These are phyloP conservation scores for Enteromius trimaculatus DNA, from an alignment of 2,797 vertebrate genomes.

Conservation along the genomic window DNA sequence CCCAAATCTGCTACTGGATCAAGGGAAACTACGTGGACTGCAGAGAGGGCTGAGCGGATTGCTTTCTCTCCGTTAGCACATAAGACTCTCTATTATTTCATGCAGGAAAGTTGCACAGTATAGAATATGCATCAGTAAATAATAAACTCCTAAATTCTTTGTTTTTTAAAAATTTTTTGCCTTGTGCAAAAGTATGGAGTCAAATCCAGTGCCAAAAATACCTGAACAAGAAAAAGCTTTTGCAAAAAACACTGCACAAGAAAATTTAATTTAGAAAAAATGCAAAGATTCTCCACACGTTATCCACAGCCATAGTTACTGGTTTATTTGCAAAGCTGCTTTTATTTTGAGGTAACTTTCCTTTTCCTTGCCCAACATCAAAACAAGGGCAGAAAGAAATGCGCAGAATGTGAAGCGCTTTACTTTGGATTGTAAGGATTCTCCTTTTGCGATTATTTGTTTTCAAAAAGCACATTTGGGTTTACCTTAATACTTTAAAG, in stretches of 20 bases:
- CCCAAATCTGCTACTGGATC: constrained; percentile 99
- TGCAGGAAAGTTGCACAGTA: background rate
- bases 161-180: background rate
- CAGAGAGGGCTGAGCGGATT: constrained; percentile 82
- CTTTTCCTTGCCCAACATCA: background rate
- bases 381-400: too few species aligned
- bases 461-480: background rate
- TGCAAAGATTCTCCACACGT: background rate
- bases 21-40: constrained; percentile 97
- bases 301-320: background rate
- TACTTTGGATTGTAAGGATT: background rate
- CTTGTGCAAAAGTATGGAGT: background rate
- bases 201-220: background rate
- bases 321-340: background rate
- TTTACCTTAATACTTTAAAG: background rate
- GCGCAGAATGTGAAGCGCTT: background rate
- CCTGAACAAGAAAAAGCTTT: background rate
- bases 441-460: too few species aligned
- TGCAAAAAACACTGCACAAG: too few species aligned
- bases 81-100: background rate
- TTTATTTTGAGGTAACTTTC: background rate
- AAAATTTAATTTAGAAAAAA: too few species aligned
- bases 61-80: constrained; percentile 3
- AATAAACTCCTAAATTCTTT: background rate
- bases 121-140: background rate